A percentile compares a stretch with the other conserved stretches of the same genome.
These are phyloP conservation scores for Sinohyriopsis cumingii DNA, from an alignment of 2,888 invertebrate genomes.

Conservation along the genomic window DNA sequence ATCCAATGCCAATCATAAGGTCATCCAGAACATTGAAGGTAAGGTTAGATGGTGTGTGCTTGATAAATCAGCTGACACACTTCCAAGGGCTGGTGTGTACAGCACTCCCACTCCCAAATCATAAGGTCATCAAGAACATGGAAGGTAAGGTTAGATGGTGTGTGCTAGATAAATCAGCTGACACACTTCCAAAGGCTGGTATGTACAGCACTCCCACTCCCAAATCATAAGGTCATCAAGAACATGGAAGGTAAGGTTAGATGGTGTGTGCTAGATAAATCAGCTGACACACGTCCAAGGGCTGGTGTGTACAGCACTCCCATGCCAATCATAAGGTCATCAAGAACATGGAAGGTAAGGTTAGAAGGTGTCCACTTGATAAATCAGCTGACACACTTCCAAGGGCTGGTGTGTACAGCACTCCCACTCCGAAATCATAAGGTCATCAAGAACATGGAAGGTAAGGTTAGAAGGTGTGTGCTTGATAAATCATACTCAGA, in stretches of 20 bases:
- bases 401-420: too few relatives aligned
- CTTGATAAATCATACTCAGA: not conserved
- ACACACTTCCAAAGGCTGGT: too few relatives aligned
- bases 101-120: too few relatives aligned
- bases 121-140: not conserved
- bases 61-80: not conserved
- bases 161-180: not conserved
- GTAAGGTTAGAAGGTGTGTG: slow-evolving; percentile 21
- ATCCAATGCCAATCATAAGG: slow-evolving; percentile 48
- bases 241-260: not conserved
- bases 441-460: not conserved
- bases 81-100: too few relatives aligned
- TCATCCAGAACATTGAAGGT: slow-evolving; percentile 29
- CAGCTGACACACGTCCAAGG: slow-evolving; percentile 37
- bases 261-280: slow-evolving; percentile 9
- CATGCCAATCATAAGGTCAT: slow-evolving; percentile 36
- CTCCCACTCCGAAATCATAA: too few relatives aligned
- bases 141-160: slow-evolving; percentile 20
- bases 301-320: slow-evolving; percentile 64
- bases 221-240: not conserved
- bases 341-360: slow-evolving; percentile 33
- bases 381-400: not conserved
- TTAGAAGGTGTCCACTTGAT: slow-evolving; percentile 17
- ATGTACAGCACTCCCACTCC: too few relatives aligned
- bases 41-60: slow-evolving; percentile 23